phyloP scores from a whole-genome alignment of 2,888 invertebrate genomes.

The Drosophila tanythrix region DNA sequence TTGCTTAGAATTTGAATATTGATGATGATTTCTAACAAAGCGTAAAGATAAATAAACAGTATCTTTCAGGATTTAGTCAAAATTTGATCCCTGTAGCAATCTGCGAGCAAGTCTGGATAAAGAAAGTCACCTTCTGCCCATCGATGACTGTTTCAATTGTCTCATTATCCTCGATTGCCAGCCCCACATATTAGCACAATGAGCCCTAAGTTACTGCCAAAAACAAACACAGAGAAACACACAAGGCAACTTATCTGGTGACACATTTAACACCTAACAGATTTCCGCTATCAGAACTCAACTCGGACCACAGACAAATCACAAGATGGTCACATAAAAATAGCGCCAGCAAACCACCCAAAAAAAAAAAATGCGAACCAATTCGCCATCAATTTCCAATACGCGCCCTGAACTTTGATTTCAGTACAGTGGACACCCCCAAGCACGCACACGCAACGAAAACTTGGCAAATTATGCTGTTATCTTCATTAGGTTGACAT shows the following conservation, averaged over 20 bases:
- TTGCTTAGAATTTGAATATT: background rate
- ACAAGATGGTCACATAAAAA: slow-evolving; percentile 63
- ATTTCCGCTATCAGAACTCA: slow-evolving; percentile 65
- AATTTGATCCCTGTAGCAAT: background rate
- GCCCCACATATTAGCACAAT: slow-evolving; percentile 46
- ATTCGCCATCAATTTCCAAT: slow-evolving; percentile 67
- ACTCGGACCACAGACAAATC: slow-evolving; percentile 56
- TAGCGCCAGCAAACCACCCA: slow-evolving; percentile 21
- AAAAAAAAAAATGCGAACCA: slow-evolving; percentile 7
- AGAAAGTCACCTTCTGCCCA: slow-evolving; percentile 3
- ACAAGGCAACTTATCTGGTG: slow-evolving; percentile 21
- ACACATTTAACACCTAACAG: slow-evolving; percentile 75
- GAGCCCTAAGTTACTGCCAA: slow-evolving; percentile 29
- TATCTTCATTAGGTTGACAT: slow-evolving; percentile 81
- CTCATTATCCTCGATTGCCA: slow-evolving; percentile 18
- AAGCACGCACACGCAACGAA: slow-evolving; percentile 15
- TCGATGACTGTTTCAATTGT: slow-evolving; percentile 59
- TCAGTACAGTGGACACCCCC: slow-evolving; percentile 24
- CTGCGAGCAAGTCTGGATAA: background rate
- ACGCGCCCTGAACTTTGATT: slow-evolving; percentile 72
- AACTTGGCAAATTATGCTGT: slow-evolving; percentile 77
- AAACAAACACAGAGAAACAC: slow-evolving; percentile 1
- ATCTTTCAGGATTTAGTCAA: background rate
- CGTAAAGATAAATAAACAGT: background rate
- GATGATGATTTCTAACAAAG: background rate